phyloP scores from a whole-genome alignment of 2,888 invertebrate species.

The Amblyjoppa proteus region DNA sequence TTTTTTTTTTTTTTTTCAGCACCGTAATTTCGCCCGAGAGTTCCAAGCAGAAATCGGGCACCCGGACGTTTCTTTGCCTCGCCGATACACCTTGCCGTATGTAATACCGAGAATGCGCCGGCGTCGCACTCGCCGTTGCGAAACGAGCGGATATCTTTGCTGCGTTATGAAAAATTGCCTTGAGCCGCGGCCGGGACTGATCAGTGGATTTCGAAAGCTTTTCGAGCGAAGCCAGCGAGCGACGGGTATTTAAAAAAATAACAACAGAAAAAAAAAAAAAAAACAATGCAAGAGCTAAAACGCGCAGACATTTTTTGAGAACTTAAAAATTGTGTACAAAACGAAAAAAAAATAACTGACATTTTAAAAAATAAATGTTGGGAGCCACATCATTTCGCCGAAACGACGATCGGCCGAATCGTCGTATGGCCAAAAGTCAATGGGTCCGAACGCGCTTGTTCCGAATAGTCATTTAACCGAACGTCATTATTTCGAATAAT shows the following conservation, averaged over 20 bases:
- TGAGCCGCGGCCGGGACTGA: neutral
- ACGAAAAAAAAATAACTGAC: no score
- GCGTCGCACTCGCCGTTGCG: neutral
- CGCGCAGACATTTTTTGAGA: no score
- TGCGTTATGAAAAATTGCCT: conserved; percentile 19
- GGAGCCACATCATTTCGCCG: no score
- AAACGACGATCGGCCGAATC: no score
- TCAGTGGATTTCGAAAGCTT: conserved; percentile 37
- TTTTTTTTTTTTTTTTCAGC: conserved; percentile 10
- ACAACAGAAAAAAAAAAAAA: no score
- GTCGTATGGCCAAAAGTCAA: no score
- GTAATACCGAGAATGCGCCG: conserved; percentile 6
- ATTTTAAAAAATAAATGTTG: no score
- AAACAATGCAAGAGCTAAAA: neutral
- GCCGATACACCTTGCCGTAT: conserved; percentile 8
- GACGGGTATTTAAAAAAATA: neutral
- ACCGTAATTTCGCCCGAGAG: conserved; percentile 7
- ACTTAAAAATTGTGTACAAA: no score
- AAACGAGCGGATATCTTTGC: conserved; percentile 4
- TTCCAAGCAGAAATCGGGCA: conserved; percentile 12
- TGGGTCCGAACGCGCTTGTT: no score
- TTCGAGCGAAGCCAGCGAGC: neutral
- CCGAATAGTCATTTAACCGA: no score
- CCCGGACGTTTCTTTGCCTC: conserved; percentile 21
- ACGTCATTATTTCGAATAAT: no score